Conservation (phyloP, 2,888 invertebrate species). For the Temnothorax unifasciatus region DNA sequence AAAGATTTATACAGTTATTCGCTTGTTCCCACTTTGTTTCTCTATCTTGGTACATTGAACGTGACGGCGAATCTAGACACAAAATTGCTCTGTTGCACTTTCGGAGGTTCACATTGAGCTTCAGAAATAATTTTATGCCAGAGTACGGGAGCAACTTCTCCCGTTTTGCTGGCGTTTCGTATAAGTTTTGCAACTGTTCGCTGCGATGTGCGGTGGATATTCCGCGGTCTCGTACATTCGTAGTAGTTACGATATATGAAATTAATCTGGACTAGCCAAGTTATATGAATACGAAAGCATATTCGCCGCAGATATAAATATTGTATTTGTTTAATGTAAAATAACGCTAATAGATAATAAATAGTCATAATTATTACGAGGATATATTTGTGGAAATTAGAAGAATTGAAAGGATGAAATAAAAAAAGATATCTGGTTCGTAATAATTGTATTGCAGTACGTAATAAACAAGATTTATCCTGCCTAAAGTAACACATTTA, state of each 20-base stretch:
- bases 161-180: slow-evolving; percentile 59
- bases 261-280: slow-evolving; percentile 21
- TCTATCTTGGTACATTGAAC: slow-evolving; percentile 41
- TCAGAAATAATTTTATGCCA: slow-evolving; percentile 65
- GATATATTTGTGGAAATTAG: neutral
- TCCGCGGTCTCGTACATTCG: slow-evolving; percentile 19
- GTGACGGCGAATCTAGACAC: slow-evolving; percentile 47
- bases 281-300: neutral
- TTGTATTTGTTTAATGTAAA: slow-evolving; percentile 21
- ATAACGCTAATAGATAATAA: neutral
- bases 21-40: slow-evolving; percentile 14
- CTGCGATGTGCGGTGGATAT: slow-evolving; percentile 24
- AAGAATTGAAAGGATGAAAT: neutral
- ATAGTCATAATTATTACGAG: neutral
- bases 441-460: neutral
- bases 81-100: slow-evolving; percentile 60
- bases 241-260: slow-evolving; percentile 35
- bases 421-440: neutral
- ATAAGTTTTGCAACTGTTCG: slow-evolving; percentile 64
- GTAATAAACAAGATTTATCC: neutral
- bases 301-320: slow-evolving; percentile 32
- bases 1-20: slow-evolving; percentile 28
- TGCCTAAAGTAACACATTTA: neutral
- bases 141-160: slow-evolving; percentile 61
- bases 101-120: slow-evolving; percentile 55